Evolutionary conservation across 2,888 invertebrate genomes (phyloP).

Genomic region (Priocnemis perturbator): DNA sequence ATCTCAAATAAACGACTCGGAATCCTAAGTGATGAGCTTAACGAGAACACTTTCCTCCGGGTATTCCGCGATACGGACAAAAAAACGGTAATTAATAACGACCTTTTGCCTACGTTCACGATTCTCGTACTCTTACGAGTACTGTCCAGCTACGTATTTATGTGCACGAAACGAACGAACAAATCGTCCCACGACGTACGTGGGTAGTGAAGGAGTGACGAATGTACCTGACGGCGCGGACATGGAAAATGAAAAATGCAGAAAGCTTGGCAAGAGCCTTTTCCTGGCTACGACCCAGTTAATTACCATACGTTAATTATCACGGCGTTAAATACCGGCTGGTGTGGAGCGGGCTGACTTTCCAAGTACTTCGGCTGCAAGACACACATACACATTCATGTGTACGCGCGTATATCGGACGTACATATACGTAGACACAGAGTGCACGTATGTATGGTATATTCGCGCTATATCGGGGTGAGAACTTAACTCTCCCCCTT

Average conservation of each 20-base stretch:
- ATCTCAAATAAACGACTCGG: not conserved
- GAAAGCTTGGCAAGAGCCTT: constrained; percentile 37
- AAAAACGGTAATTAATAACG: not conserved
- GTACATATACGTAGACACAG: not conserved
- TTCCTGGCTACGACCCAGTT: constrained; percentile 39
- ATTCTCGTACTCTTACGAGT: not conserved
- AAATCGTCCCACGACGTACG: not conserved
- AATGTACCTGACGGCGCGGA: not conserved
- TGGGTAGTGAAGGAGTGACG: constrained; percentile 8
- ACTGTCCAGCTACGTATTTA: not conserved
- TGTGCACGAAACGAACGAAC: not conserved
- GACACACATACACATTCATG: constrained; percentile 4
- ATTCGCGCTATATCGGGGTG: constrained; percentile 20
- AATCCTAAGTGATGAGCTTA: not conserved
- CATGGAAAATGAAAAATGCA: constrained; percentile 36
- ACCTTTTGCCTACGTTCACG: not conserved
- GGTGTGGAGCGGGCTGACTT: constrained; percentile 16
- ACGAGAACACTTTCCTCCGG: not conserved
- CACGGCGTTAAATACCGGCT: constrained; percentile 49
- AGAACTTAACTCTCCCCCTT: constrained; percentile 16
- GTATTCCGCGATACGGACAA: not conserved
- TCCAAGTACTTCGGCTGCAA: constrained; percentile 18
- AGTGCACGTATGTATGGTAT: constrained; percentile 4
- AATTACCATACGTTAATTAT: constrained; percentile 59
- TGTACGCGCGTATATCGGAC: not conserved